Base-by-base conservation (phyloP, 2,888 invertebrate species). In the Eupeodes latifasciatus region DNA sequence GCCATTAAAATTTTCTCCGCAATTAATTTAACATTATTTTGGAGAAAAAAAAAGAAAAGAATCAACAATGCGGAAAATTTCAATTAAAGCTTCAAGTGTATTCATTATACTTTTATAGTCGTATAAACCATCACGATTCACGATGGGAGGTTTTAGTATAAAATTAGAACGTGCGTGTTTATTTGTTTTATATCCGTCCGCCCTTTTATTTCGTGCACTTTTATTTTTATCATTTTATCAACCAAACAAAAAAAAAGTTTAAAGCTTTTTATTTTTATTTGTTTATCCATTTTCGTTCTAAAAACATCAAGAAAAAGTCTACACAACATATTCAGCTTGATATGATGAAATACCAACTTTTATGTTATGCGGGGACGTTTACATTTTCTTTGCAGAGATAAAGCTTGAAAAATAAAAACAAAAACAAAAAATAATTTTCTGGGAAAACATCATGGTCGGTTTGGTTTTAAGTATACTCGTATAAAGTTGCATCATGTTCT, bases 401-500 rank as follows among this genome's bases (percentile, higher is more conserved):
- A 67, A 34, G 34, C 27, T 36, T 0, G 6, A 59, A 59, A 34
- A 59, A 27, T 34, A 59, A 59, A 59, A 57, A 11, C 19, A 5
- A 57, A 72, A 66, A 74, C 55, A 75, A 40, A 81, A 59, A 81
- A 40, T 12, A 16, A 49, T 61, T 67, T 82, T 78, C 77, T 67
- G 34, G 62, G 72, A 83, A 85, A 80, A 85, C 71, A 77, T 12
- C 49, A 66, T 66, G 47, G 49, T 27, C 40, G 49, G 10, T 9
- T 57, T 62, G 85, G 53, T 67, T 67, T 74, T 14, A 59, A 47
- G 62, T 62, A 51, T 36, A n/a, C n/a, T n/a, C n/a, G n/a, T n/a
- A 72, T 49, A n/a, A 62, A 78, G 78, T 85, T 85, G 85, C 85
- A 85, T 85, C 85, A 85, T 78, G 85, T 78, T 79, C 55, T 40